Base-by-base conservation (phyloP, 1,140 invertebrate species). In the Argopecten irradians region DNA sequence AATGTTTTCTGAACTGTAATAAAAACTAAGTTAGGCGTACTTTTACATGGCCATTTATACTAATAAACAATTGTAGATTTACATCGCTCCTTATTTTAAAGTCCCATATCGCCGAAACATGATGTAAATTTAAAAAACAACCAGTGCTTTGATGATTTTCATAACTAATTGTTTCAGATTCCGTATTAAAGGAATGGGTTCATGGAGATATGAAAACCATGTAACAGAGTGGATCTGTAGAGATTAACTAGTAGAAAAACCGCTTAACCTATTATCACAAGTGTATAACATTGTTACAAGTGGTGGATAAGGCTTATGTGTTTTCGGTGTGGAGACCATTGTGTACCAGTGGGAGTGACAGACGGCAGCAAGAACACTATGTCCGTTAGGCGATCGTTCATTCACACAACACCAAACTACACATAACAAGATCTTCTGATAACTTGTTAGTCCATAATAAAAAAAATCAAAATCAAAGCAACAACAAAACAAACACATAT, bases 121-220 rank as follows among this genome's bases (percentile, higher is more conserved):
- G 13, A 71, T 71, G n/a, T n/a, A 71, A 71, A 71, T n/a, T 19
- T n/a, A 71, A 71, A 71, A 71, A 28, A 28, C 5, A n/a, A n/a
- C n/a, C n/a, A 28, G 55, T n/a, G 55, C 55, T 71, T 71, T 71
- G 55, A 71, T 71, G 55, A 71, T 71, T 71, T 71, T 71, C n/a
- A 28, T 71, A 71, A 71, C 55, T 71, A 71, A 28, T 8, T 71
- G 55, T 71, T 71, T 28, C 2, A 3, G 55, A 71, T 71, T 7
- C 19, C 19, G 14, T 71, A n/a, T 71, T 28, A 71, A 71, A 71
- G 55, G 2, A n/a, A n/a, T 5, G 22, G 1, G 55, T 28, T 71
- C 22, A n/a, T n/a, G n/a, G 22, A 28, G 55, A 71, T 71, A 71
- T 3, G 2, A 71, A 11, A 28, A 71, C 55, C 28, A n/a, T n/a